A percentile compares a stretch with the other conserved stretches of the same genome.
phyloP scores from a whole-genome alignment of 2,113 vertebrate species.

The Otis tarda region DNA sequence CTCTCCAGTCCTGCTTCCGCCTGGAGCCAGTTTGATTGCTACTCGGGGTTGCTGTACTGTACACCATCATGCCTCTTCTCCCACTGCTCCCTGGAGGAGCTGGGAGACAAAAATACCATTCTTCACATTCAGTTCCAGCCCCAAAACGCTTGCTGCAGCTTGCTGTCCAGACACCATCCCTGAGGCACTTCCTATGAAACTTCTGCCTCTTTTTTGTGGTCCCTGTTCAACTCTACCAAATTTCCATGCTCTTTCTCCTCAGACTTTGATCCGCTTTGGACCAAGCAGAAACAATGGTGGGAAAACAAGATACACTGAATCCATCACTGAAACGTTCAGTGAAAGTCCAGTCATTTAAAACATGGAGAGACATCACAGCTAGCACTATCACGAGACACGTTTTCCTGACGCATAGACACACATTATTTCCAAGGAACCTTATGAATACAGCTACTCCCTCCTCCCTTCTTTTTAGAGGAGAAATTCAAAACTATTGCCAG shows the following conservation, averaged over 20 bases:
- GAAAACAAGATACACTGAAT: background rate
- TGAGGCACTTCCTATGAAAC: background rate
- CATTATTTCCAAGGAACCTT: background rate
- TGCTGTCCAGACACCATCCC: background rate
- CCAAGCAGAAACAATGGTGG: background rate
- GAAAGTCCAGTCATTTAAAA: background rate
- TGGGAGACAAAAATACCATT: background rate
- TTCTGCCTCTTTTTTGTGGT: constrained; percentile 2
- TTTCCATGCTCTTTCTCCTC: background rate
- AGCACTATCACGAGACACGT: rapidly evolving
- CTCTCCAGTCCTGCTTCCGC: background rate
- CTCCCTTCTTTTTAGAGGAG: background rate
- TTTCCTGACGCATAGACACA: background rate
- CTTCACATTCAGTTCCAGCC: background rate
- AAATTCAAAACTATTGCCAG: background rate
- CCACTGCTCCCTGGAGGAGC: background rate
- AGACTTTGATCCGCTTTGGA: constrained; percentile 3
- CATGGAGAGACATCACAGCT: background rate
- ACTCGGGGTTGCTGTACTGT: background rate
- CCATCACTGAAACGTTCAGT: background rate
- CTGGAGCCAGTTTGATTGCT: background rate
- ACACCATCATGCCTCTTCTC: background rate
- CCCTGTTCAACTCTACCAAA: background rate
- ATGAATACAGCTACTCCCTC: background rate
- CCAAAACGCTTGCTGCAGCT: background rate